Percentiles rank a stretch among this genome's conserved stretches.
Evolutionary conservation across 1,140 invertebrate genomes (phyloP).

Genomic region (Papilio helenus): DNA sequence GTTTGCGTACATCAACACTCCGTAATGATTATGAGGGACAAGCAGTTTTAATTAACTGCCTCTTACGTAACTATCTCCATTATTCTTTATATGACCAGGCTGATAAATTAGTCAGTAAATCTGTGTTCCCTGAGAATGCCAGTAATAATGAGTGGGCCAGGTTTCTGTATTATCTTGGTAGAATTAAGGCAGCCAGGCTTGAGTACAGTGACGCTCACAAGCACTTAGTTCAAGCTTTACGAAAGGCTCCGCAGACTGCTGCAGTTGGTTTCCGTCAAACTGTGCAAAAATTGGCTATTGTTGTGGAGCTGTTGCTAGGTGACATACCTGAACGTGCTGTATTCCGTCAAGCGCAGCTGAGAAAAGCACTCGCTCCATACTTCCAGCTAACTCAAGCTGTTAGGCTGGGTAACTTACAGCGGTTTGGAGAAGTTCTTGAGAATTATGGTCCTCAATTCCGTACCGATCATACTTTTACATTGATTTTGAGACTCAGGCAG

Average conservation of each 20-base stretch:
- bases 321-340: conserved; percentile 97
- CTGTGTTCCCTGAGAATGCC: conserved; percentile 97
- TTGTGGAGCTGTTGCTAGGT: conserved; percentile 97
- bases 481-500: conserved; percentile 96
- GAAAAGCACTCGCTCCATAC: conserved; percentile 95
- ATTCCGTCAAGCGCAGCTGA: conserved; percentile 93
- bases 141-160: conserved; percentile 99
- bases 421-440: conserved; percentile 97
- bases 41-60: conserved; percentile 97
- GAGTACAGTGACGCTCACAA: conserved; percentile 99
- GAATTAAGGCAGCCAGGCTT: conserved; percentile 98
- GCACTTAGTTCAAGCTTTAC: conserved; percentile 95
- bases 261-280: conserved; percentile 99
- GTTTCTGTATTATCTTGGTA: conserved; percentile 97
- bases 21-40: conserved; percentile 98
- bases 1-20: conserved; percentile 96
- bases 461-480: conserved; percentile 95
- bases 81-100: conserved; percentile 98
- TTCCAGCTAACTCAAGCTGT: conserved; percentile 99
- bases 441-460: conserved; percentile 94
- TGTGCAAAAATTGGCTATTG: conserved; percentile 97
- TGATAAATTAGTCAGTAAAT: conserved; percentile 97
- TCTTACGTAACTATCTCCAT: conserved; percentile 97
- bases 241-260: conserved; percentile 98
- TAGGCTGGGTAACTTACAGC: conserved; percentile 95